These are phyloP conservation scores for Pithys albifrons DNA, from an alignment of 2,113 vertebrate genomes.

Conservation along the genomic window DNA sequence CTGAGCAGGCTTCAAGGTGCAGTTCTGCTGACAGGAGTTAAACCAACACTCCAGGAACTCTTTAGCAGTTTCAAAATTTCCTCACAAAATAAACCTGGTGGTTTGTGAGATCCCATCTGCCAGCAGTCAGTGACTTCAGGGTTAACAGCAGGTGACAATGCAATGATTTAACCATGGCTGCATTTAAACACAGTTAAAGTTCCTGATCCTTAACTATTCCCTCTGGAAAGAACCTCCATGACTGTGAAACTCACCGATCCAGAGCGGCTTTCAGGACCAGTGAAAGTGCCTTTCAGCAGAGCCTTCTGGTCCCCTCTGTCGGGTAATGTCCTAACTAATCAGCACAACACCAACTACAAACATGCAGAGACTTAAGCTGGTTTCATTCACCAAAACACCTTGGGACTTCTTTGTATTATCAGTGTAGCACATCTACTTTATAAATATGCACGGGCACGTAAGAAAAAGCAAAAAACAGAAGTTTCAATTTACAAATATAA, in stretches of 20 bases:
- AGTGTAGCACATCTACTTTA: not conserved
- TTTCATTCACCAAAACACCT: not conserved
- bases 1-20: not conserved
- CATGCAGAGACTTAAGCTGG: not conserved
- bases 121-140: not conserved
- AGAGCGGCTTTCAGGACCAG: not conserved
- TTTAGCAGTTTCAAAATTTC: not conserved
- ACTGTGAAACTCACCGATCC: not conserved
- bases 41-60: not conserved
- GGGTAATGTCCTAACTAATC: not conserved
- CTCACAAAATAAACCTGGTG: not conserved
- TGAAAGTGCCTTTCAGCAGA: rapidly evolving
- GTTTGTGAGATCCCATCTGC: not conserved
- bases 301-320: not conserved
- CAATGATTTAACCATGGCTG: not conserved
- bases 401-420: not conserved
- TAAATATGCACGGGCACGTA: not conserved
- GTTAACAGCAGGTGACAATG: not conserved
- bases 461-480: not conserved
- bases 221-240: not conserved
- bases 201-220: not conserved
- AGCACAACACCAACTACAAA: not conserved
- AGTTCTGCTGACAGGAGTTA: not conserved
- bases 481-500: not conserved
- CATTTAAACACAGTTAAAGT: not conserved